Evolutionary conservation across 2,888 invertebrate species (phyloP), one percentile per base, ranked within the genome.

Genomic region (Leptinotarsa peninsularis): DNA sequence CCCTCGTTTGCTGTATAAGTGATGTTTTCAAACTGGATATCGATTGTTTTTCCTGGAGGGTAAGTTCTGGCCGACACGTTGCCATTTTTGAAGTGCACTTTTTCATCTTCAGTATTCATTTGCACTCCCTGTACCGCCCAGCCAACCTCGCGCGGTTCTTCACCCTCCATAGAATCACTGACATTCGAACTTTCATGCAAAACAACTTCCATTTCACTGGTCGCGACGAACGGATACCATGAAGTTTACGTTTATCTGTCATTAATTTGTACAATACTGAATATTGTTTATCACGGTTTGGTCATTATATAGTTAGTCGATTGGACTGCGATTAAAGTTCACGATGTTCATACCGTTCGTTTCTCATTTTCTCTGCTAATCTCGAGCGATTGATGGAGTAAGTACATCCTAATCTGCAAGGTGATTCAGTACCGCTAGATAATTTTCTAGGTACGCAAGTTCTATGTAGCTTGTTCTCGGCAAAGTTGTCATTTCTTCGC

Each of bases 21-120:
- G 78, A 96, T 90, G 84, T 94, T 92, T 76, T 93, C 92, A 87
- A 95, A 95, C 80, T 91, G 90, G 78, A 96, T 92, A 84, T 95
- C 94, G 52, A 95, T 82, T 0, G 86, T 71, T 21, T 76, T 68
- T n/a, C 33, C 66, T 1, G 23, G 23, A 0, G 60, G 73, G 63
- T 63, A 63, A 17, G 15, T 43, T 5, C 17, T 63, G 33, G n/a
- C 63, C n/a, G 33, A 4, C 5, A n/a, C n/a, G 33, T 1, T 27
- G 0, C 5, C 66, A 49, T 49, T 43, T 21, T 72, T 67, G 58
- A n/a, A 18, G 33, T 10, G 56, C 67, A 72, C 56, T 17, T 74
- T 76, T 71, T 71, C 74, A 14, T 67, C 14, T 5, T 73, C 71
- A 33, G 66, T 17, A 68, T 76, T 68, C 5, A 71, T 71, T 3